Base-by-base conservation (phyloP, 2,888 invertebrate genomes). In the Macaria liturata region DNA sequence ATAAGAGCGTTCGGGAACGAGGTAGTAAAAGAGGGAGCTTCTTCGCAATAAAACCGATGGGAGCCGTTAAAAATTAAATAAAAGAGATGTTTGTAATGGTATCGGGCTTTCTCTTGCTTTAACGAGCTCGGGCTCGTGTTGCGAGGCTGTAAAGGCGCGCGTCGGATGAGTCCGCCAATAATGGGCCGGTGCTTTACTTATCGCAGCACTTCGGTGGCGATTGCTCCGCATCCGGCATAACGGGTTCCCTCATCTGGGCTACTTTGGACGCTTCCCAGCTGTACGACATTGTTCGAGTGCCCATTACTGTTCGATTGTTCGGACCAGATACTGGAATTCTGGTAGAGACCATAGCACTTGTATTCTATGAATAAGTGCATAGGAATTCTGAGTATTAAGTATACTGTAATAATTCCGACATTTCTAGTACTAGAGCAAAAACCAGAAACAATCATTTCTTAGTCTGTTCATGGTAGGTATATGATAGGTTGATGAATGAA, bases 91-190 rank as follows among this genome's bases (percentile, higher is more conserved):
- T 20, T 64, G 54, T 65, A 74, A 70, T 62, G 59, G 65, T 66
- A 69, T 65, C 56, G 66, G 61, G 69, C 67, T 74, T 78, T 79
- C 74, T 72, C 71, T 66, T 59, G 62, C 55, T 66, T 71, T 75
- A 71, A 73, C 69, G 71, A 69, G 62, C 66, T 75, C 69, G 71
- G 68, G 62, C 66, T 75, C 74, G 72, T 74, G 71, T 76, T 72
- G 66, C 54, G 65, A 64, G 68, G 74, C 67, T 67, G 71, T 76
- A 75, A 77, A 76, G 74, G 67, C 59, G 61, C 50, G 54, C 54
- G 46, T 54, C 44, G 50, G 50, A 55, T 49, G 49, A 52, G 62
- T 62, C 66, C 63, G 60, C 62, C 65, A 72, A 68, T 74, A 69
- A 72, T 70, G 67, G 68, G 67, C 54, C 49, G 65, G 71, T 69